These are phyloP conservation scores for Caenorhabditis sp. DNA, from an alignment of 2,888 invertebrate genomes.

Conservation along the genomic window DNA sequence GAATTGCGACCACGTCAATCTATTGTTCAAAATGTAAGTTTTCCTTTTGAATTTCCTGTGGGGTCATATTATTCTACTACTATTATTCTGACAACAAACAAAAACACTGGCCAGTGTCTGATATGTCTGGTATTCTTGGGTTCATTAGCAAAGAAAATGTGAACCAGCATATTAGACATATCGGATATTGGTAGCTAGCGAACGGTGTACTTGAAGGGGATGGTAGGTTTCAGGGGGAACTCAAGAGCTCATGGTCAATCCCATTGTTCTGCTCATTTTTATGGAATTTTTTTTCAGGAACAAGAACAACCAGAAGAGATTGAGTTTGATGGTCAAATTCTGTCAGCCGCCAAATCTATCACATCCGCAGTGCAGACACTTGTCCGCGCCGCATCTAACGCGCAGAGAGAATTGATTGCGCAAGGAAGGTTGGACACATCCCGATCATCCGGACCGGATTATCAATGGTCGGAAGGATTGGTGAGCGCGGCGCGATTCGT, in stretches of 20 bases:
- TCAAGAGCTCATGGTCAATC: too few species aligned
- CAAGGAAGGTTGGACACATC: constrained; percentile 74
- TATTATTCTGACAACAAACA: constrained; percentile 10
- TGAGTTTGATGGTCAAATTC: constrained; percentile 98
- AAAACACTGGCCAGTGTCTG: constrained; percentile 75
- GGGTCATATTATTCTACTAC: background rate
- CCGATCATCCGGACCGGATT: constrained; percentile 17
- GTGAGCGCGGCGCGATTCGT: constrained; percentile 80
- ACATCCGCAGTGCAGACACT: constrained; percentile 95
- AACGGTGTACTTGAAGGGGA: background rate
- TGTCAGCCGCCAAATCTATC: constrained; percentile 96
- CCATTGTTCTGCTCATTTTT: background rate
- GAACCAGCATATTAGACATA: constrained; percentile 99
- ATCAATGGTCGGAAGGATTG: constrained; percentile 71
- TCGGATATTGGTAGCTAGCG: constrained; percentile 72
- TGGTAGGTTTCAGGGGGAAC: too few species aligned
- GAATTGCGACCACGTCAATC: constrained; percentile 80
- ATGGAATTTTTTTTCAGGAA: background rate
- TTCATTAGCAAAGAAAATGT: constrained; percentile 76
- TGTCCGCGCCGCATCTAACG: constrained; percentile 93
- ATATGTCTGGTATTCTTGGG: constrained; percentile 99
- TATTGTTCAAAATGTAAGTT: constrained; percentile 25
- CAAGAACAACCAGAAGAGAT: constrained; percentile 88
- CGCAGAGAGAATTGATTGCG: constrained; percentile 91
- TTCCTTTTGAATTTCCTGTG: constrained; percentile 11